phyloP scores from a whole-genome alignment of 1,140 invertebrate genomes.

The Gryon sp. region DNA sequence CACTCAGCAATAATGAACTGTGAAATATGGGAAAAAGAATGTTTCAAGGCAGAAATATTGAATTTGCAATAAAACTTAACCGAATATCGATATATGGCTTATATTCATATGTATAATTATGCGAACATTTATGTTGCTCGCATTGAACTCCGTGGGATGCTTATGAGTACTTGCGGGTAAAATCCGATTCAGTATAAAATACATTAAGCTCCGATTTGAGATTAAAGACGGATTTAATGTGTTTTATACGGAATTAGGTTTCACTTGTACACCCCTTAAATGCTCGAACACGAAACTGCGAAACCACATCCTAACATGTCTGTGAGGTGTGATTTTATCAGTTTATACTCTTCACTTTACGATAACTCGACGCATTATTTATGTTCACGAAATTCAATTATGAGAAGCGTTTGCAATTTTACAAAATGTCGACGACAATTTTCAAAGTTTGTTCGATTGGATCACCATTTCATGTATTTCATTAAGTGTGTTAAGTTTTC shows the following conservation, averaged over 20 bases:
- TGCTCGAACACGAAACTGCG: slow-evolving; percentile 41
- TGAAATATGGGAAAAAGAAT: no score
- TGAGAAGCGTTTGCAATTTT: slow-evolving; percentile 14
- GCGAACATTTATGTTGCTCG: slow-evolving; percentile 31
- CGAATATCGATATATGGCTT: neutral
- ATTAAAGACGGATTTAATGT: slow-evolving; percentile 57
- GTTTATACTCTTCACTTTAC: slow-evolving; percentile 37
- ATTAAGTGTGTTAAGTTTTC: no score
- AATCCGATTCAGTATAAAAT: slow-evolving; percentile 51
- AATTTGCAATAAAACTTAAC: no score
- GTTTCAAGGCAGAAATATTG: no score
- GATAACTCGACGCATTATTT: slow-evolving; percentile 33
- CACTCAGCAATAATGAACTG: no score
- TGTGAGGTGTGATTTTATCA: slow-evolving; percentile 43
- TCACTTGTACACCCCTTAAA: slow-evolving; percentile 50
- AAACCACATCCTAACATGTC: slow-evolving; percentile 30
- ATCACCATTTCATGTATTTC: neutral
- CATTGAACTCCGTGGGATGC: slow-evolving; percentile 25
- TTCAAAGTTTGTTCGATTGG: slow-evolving; percentile 20
- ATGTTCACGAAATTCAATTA: slow-evolving; percentile 30
- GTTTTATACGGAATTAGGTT: slow-evolving; percentile 52
- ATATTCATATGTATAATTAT: slow-evolving; percentile 49
- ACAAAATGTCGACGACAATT: slow-evolving; percentile 26
- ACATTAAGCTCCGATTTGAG: slow-evolving; percentile 47
- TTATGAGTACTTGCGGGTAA: slow-evolving; percentile 35